phyloP scores from a whole-genome alignment of 2,797 vertebrate genomes.

The Dermochelys coriacea region DNA sequence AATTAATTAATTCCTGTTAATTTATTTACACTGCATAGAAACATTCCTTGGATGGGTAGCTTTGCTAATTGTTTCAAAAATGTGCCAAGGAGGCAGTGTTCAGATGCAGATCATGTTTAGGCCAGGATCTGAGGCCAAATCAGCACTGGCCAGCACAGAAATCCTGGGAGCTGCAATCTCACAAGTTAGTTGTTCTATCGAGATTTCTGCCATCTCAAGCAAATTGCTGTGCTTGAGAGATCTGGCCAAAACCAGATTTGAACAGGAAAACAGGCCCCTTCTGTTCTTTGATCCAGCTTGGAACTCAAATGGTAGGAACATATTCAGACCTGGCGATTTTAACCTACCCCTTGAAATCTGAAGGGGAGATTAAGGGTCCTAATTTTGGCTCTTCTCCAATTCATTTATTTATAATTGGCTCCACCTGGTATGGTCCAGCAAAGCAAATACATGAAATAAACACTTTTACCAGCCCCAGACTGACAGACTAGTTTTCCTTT shows the following conservation, averaged over 20 bases:
- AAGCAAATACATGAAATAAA: not conserved
- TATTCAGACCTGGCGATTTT: not conserved
- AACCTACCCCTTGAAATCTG: not conserved
- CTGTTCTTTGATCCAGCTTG: not conserved
- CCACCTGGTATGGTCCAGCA: not conserved
- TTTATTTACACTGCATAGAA: slow-evolving; percentile 57
- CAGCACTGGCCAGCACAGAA: not conserved
- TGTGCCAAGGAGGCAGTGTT: not conserved
- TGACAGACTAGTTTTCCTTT: slow-evolving; percentile 11
- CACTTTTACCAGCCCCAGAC: not conserved
- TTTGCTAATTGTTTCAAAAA: slow-evolving; percentile 38
- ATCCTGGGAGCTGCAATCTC: not conserved
- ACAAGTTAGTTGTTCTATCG: not conserved
- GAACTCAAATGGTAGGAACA: not conserved
- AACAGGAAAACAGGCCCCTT: not conserved
- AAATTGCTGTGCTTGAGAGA: not conserved
- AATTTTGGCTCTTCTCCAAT: not conserved
- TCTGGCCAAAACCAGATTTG: not conserved
- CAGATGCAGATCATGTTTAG: not conserved
- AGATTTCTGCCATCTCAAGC: not conserved
- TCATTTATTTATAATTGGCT: slow-evolving; percentile 16
- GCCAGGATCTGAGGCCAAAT: not conserved
- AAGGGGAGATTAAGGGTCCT: not conserved
- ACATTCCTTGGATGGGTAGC: slow-evolving; percentile 30
- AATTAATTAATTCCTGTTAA: slow-evolving; percentile 50